These are phyloP conservation scores for Erebia palarica DNA, from an alignment of 2,888 invertebrate genomes.

Conservation along the genomic window DNA sequence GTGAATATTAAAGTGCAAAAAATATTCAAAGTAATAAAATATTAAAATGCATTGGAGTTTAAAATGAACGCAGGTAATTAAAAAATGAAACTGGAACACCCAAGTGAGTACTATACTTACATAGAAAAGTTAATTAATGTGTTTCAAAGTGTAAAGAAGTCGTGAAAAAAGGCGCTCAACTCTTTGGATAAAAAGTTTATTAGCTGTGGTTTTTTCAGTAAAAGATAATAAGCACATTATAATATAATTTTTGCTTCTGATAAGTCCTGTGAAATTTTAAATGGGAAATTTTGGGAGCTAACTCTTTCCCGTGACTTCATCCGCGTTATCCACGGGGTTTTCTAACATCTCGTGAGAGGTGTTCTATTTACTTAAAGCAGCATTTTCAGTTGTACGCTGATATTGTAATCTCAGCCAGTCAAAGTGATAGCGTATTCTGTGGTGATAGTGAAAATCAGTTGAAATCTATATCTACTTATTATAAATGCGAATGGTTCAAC, in stretches of 20 bases:
- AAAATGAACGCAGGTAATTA: slow-evolving; percentile 22
- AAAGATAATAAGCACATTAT: not conserved
- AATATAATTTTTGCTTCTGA: not conserved
- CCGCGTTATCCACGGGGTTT: too few relatives aligned
- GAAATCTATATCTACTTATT: too few relatives aligned
- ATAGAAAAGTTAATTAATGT: slow-evolving; percentile 38
- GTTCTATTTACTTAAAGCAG: too few relatives aligned
- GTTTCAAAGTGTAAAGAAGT: slow-evolving; percentile 32
- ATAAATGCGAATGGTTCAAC: too few relatives aligned
- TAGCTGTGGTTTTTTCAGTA: not conserved
- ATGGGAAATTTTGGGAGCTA: too few relatives aligned
- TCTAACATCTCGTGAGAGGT: too few relatives aligned
- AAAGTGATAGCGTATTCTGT: too few relatives aligned
- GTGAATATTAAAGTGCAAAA: not conserved
- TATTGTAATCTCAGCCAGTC: too few relatives aligned
- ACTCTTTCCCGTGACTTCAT: too few relatives aligned
- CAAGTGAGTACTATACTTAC: slow-evolving; percentile 35
- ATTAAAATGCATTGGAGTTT: slow-evolving; percentile 29
- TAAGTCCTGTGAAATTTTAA: too few relatives aligned
- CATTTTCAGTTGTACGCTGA: too few relatives aligned
- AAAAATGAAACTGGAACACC: slow-evolving; percentile 35
- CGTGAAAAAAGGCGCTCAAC: slow-evolving; percentile 29
- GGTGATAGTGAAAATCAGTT: too few relatives aligned
- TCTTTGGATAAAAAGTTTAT: slow-evolving; percentile 17
- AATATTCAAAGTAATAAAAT: slow-evolving; percentile 17